A percentile compares a stretch with the other conserved stretches of the same genome.
phyloP scores from a whole-genome alignment of 2,888 invertebrate species.

The Campopleginae sp. region DNA sequence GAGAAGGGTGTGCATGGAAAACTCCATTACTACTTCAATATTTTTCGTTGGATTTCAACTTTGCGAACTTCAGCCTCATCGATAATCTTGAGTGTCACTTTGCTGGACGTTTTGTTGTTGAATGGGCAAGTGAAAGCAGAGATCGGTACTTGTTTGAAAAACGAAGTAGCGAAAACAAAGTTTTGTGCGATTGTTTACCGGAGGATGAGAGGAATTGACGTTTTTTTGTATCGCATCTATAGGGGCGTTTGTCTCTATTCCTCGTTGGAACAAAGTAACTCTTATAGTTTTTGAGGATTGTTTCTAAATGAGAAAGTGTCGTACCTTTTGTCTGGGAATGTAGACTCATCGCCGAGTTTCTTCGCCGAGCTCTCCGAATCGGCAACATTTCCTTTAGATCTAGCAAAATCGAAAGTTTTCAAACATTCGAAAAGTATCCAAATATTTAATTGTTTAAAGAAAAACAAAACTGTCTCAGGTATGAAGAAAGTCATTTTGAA shows the following conservation, averaged over 20 bases:
- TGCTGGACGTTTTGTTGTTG: conserved; percentile 10
- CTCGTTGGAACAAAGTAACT: background rate
- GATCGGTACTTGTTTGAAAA: conserved; percentile 23
- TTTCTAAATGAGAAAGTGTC: conserved; percentile 64
- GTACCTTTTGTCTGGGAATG: conserved; percentile 78
- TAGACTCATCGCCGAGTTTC: conserved; percentile 70
- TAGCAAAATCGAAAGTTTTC: conserved; percentile 77
- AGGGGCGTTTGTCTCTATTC: background rate
- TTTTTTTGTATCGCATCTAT: background rate
- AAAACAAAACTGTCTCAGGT: conserved; percentile 10
- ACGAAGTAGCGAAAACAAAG: background rate
- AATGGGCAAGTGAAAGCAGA: conserved; percentile 10
- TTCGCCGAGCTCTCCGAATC: conserved; percentile 76
- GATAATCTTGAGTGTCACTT: background rate
- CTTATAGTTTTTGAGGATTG: conserved; percentile 11
- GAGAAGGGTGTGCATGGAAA: too few species aligned
- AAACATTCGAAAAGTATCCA: conserved; percentile 65
- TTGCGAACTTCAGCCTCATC: too few species aligned
- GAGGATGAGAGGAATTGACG: background rate
- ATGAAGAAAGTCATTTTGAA: conserved; percentile 20
- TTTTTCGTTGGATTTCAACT: too few species aligned
- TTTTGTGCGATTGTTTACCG: conserved; percentile 32
- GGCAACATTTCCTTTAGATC: conserved; percentile 81
- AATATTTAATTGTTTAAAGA: conserved; percentile 25
- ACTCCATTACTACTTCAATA: too few species aligned